Percentiles rank a stretch among this genome's conserved stretches.
These are phyloP conservation scores for Drosophila putrida DNA, from an alignment of 2,888 invertebrate genomes.

Conservation along the genomic window DNA sequence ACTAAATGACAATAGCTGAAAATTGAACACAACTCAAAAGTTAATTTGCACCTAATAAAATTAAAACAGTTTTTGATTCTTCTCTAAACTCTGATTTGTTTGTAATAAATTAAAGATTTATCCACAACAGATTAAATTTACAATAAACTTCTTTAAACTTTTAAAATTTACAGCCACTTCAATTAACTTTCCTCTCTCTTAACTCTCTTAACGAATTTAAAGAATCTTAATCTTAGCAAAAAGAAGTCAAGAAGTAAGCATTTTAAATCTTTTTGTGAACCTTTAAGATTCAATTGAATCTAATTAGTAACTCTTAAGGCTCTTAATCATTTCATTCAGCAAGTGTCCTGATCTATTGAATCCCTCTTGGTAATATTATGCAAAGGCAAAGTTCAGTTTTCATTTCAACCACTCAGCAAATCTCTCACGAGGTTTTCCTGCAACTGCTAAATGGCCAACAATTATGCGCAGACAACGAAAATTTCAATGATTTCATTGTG, in stretches of 20 bases:
- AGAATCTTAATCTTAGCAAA: too few relatives aligned
- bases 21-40: too few relatives aligned
- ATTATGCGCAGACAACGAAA: slow-evolving; percentile 68
- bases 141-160: too few relatives aligned
- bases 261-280: neutral
- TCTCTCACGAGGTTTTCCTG: slow-evolving; percentile 13
- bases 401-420: slow-evolving; percentile 1
- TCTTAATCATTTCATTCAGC: neutral
- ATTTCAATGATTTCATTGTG: slow-evolving; percentile 70
- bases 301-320: neutral
- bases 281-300: neutral
- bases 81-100: too few relatives aligned
- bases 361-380: neutral
- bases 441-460: slow-evolving; percentile 65
- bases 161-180: too few relatives aligned
- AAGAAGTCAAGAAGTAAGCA: neutral
- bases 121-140: too few relatives aligned
- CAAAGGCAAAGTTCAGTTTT: slow-evolving; percentile 5
- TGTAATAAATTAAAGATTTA: too few relatives aligned
- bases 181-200: too few relatives aligned
- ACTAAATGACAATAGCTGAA: too few relatives aligned
- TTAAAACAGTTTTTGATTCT: too few relatives aligned
- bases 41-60: too few relatives aligned
- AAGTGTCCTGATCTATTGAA: neutral
- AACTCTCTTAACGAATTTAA: too few relatives aligned